Conservation (phyloP, 2,113 vertebrate genomes). For the Gobius niger region DNA sequence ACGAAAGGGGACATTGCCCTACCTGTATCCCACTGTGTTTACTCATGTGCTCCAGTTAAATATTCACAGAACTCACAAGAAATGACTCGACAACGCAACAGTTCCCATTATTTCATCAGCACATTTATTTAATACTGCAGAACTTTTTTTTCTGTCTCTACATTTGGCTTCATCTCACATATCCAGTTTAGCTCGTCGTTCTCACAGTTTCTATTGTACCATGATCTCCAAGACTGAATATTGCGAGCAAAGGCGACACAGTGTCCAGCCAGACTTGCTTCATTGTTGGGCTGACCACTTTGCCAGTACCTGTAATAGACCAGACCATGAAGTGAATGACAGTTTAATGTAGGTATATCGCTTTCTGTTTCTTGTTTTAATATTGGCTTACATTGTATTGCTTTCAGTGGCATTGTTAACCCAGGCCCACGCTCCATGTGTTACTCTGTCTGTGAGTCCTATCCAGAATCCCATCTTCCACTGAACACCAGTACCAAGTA, state of each 20-base stretch:
- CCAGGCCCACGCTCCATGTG: conserved; percentile 54
- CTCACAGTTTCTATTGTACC: conserved; percentile 46
- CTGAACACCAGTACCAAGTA: not conserved
- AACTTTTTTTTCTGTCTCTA: not conserved
- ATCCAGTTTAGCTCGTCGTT: conserved; percentile 40
- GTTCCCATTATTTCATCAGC: conserved; percentile 9
- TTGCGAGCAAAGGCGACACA: conserved; percentile 43
- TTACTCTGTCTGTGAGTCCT: conserved; percentile 32
- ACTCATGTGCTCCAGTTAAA: conserved; percentile 51
- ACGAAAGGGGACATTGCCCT: conserved; percentile 58
- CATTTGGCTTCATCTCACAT: conserved; percentile 50
- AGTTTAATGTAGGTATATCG: not conserved
- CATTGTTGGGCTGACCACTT: conserved; percentile 7
- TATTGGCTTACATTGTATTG: conserved; percentile 38
- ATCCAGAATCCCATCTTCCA: conserved; percentile 58
- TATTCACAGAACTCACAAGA: conserved; percentile 44
- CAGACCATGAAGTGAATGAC: not conserved
- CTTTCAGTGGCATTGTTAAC: conserved; percentile 46
- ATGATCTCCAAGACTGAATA: not conserved
- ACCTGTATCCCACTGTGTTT: conserved; percentile 24
- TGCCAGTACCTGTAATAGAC: conserved; percentile 54
- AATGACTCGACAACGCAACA: not conserved
- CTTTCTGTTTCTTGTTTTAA: not conserved
- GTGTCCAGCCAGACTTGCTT: conserved; percentile 21
- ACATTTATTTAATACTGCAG: not conserved